Percentiles rank a stretch among this genome's conserved stretches.
These are phyloP conservation scores for Eupelmus urozonus DNA, from an alignment of 2,888 invertebrate species.

Conservation along the genomic window DNA sequence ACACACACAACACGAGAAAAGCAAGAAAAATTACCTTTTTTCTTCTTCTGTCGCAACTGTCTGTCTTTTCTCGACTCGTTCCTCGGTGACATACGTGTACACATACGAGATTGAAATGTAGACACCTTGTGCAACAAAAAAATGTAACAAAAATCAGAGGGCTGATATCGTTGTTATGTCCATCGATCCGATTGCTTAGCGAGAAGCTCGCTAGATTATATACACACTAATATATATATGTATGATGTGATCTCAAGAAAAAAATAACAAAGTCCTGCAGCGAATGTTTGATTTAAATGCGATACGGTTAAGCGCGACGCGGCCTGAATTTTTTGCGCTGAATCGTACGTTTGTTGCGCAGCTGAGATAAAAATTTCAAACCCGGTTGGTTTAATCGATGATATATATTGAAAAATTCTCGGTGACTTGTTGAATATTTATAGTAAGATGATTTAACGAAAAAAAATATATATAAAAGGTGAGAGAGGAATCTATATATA, in stretches of 20 bases:
- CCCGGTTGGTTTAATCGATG: slow-evolving; percentile 22
- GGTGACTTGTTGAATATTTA: slow-evolving; percentile 60
- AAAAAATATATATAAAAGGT: slow-evolving; percentile 40
- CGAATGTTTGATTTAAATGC: slow-evolving; percentile 38
- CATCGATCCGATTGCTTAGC: slow-evolving; percentile 15
- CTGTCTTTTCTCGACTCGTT: slow-evolving; percentile 9
- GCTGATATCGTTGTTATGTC: slow-evolving; percentile 31
- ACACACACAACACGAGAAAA: not conserved
- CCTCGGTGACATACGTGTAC: slow-evolving; percentile 2
- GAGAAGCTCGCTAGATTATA: slow-evolving; percentile 30
- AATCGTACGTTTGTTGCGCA: not conserved
- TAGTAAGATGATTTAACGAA: slow-evolving; percentile 54
- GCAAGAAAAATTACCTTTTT: not conserved
- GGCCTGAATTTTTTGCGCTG: slow-evolving; percentile 7
- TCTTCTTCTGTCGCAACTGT: slow-evolving; percentile 10
- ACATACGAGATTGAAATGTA: not conserved
- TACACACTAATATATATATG: slow-evolving; percentile 24
- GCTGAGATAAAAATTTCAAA: slow-evolving; percentile 26
- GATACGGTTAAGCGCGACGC: not conserved
- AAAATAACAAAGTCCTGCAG: slow-evolving; percentile 25
- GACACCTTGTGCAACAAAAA: slow-evolving; percentile 13
- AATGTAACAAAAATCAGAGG: not conserved
- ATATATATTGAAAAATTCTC: slow-evolving; percentile 41
- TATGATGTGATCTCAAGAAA: slow-evolving; percentile 45
- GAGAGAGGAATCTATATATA: slow-evolving; percentile 58